Conservation (phyloP, 2,888 invertebrate species). For the Agrotis segetum region DNA sequence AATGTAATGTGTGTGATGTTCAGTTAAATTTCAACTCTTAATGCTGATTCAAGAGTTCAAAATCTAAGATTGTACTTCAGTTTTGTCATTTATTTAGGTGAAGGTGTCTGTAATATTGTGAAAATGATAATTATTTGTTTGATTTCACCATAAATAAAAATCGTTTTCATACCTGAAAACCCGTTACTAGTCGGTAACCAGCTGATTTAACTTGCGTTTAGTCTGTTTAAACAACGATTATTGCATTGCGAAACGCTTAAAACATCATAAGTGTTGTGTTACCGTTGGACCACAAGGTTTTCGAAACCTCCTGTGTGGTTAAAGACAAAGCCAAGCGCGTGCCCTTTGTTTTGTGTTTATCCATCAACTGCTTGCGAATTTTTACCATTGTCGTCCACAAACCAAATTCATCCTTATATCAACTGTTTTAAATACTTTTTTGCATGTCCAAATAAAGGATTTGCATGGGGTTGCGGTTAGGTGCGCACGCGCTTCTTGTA, state of each 20-base stretch:
- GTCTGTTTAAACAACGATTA: constrained; percentile 36
- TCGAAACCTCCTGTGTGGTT: constrained; percentile 82
- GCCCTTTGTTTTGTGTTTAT: constrained; percentile 77
- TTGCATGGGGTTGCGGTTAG: constrained; percentile 77
- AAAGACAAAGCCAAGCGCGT: constrained; percentile 69
- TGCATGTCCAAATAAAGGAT: constrained; percentile 23
- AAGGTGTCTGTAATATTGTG: not conserved
- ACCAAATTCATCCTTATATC: constrained; percentile 14
- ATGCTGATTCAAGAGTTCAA: not conserved
- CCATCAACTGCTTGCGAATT: constrained; percentile 72
- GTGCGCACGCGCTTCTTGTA: constrained; percentile 78
- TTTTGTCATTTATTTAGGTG: not conserved
- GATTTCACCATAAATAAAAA: not conserved
- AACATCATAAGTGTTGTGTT: constrained; percentile 68
- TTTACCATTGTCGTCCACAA: constrained; percentile 30
- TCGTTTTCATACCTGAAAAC: too few relatives aligned
- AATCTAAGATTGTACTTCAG: not conserved
- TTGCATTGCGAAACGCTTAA: constrained; percentile 36
- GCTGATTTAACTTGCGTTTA: not conserved
- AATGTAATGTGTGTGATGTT: too few relatives aligned
- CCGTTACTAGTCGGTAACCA: too few relatives aligned
- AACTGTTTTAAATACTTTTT: constrained; percentile 21
- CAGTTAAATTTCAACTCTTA: not conserved
- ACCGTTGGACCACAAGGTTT: constrained; percentile 78
- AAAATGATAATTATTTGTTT: not conserved